A percentile compares a stretch with the other conserved stretches of the same genome.
Evolutionary conservation across 2,797 vertebrate species (phyloP).

Genomic region (Percopsis omiscomaycus): DNA sequence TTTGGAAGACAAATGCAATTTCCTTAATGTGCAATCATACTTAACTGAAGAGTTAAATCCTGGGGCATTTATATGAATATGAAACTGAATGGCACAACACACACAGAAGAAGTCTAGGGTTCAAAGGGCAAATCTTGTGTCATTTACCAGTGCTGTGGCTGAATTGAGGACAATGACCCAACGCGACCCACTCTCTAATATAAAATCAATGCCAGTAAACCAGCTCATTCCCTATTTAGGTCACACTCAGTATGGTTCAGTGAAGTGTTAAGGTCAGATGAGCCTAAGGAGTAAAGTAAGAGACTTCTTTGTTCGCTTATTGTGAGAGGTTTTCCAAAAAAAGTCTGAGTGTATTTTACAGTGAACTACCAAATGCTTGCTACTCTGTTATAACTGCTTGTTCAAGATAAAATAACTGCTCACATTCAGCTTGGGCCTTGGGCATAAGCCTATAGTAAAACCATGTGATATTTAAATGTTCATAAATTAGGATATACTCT

Average conservation of each 20-base stretch:
- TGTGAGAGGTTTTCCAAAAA: not conserved
- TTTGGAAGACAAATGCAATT: too few relatives aligned
- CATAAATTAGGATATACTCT: not conserved
- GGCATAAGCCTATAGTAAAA: not conserved
- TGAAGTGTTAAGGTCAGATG: slow-evolving; percentile 2
- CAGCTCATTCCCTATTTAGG: slow-evolving; percentile 20
- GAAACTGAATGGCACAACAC: slow-evolving; percentile 4
- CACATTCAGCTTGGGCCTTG: not conserved
- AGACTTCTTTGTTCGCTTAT: not conserved
- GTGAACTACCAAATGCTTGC: too few relatives aligned
- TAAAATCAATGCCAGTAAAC: slow-evolving; percentile 63
- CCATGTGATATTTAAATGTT: not conserved
- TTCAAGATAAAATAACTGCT: not conserved
- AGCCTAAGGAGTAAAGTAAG: not conserved
- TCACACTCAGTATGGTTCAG: slow-evolving; percentile 23
- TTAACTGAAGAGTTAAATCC: not conserved
- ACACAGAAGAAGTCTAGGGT: slow-evolving; percentile 21
- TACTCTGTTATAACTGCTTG: not conserved
- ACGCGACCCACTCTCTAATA: slow-evolving; percentile 25
- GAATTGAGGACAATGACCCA: slow-evolving; percentile 61
- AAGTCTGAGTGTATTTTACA: too few relatives aligned
- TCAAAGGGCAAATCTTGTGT: slow-evolving; percentile 35
- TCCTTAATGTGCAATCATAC: slow-evolving; percentile 3
- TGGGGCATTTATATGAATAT: not conserved
- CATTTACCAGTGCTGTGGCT: slow-evolving; percentile 39